Evolutionary conservation across 1,140 invertebrate genomes (phyloP), one percentile per base, ranked within the genome.

Genomic region (Magallana gigas): DNA sequence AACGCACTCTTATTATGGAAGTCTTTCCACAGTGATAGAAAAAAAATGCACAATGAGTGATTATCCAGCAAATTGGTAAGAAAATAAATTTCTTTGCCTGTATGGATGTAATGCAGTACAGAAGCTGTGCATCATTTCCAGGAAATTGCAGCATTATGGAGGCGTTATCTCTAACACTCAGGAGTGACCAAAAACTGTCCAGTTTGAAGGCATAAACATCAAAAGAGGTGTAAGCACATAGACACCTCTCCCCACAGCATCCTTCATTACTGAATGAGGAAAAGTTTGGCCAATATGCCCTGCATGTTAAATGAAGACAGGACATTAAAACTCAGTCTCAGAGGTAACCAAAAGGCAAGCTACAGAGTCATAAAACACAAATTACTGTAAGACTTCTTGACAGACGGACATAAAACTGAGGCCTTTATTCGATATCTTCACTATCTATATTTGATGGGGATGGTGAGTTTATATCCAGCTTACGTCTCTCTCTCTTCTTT

Each of bases 321-420:
- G 18, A 71, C 64, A 71, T 71, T 71, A 71, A 71, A 71, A 71
- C 64, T 23, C 36, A 71, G 18, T 71, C 64, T 71, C 64, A 29
- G 18, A 23, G 16, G 64, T 71, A 71, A 23, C 64, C 18, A 71
- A 64, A 71, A 71, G 64, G 64, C 64, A 23, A 71, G 64, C 64
- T 29, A 71, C 23, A 8, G 8, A 23, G 64, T 3, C 64, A 71
- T 71, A 71, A 71, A 71, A 23, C 64, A 71, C 64, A 71, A 71
- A 71, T 71, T 71, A 71, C 64, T 71, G 23, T 68, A 71, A 71
- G 64, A 71, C 64, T 71, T 71, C 64, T 71, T 71, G 64, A 71
- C 64, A 71, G 64, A 71, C 64, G 29, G 7, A 71, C 64, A 71
- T 71, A 71, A 71, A 71, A 29, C 18, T 18, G 7, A 11, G n/a